Base-by-base conservation (phyloP, 2,888 invertebrate species). In the Sarcophaga subvicina region DNA sequence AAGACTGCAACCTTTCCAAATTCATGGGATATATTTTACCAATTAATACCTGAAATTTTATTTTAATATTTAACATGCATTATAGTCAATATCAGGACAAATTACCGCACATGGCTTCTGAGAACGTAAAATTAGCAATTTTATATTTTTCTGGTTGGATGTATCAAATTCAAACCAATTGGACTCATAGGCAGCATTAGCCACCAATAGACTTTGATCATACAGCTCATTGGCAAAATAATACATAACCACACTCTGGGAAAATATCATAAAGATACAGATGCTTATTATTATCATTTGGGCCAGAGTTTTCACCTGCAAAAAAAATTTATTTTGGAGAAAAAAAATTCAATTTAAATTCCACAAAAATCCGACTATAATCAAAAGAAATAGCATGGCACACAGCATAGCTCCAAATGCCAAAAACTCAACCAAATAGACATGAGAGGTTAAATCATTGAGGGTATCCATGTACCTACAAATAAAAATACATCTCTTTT, bases 11-110 rank as follows among this genome's bases (percentile, higher is more conserved):
- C 89, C 90, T 90, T 85, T 91, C 89, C 54, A 92, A 88, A 81
- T 91, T 91, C 92, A 91, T 91, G 2, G 91, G 91, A 83, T 91
- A 91, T 17, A 90, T 88, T 73, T 90, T 89, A 12, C 92, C 91
- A 64, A 91, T 90, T 14, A 91, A 86, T 70, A 91, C 89, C 92
- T 91, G 66, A 6, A 88, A 49, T 5, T 10, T 22, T 8, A 64
- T n/a, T 64, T 25, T 5, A 37, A 47, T 8, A 14, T 25, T 4
- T 4, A 37, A 72, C 37, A 60, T 2, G 25, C 10, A 0, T 67
- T 54, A 14, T 3, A 25, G 60, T 75, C 4, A 17, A 8, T 10
- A 49, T 0, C 14, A 11, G 4, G 5, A n/a, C 20, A 37, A 54
- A 76, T 17, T 89, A 91, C 91, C 78, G 90, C 88, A 76, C 90